Conservation (phyloP, 2,113 vertebrate species). For the Phainopepla nitens region DNA sequence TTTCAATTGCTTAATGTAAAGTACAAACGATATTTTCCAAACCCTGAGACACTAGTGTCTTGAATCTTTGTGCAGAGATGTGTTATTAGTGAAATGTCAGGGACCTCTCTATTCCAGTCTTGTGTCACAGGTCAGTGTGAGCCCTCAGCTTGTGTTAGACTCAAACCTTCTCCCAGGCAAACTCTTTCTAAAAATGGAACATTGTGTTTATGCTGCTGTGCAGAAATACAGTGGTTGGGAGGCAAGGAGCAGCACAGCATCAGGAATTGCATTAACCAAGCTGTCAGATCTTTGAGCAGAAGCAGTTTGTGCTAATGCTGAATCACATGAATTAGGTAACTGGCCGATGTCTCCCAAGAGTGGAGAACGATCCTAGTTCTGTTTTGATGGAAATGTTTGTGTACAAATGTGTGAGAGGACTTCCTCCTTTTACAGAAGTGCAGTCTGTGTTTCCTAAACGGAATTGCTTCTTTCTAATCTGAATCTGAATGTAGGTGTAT, state of each 20-base stretch:
- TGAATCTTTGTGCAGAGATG: not conserved
- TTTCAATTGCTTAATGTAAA: not conserved
- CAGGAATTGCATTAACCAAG: not conserved
- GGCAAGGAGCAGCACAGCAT: slow-evolving; percentile 5
- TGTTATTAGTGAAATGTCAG: not conserved
- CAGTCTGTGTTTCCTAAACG: not conserved
- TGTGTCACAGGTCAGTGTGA: not conserved
- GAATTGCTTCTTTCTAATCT: not conserved
- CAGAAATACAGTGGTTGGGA: not conserved
- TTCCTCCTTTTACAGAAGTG: not conserved
- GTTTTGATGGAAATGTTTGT: not conserved
- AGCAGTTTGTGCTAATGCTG: not conserved
- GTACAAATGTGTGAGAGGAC: not conserved
- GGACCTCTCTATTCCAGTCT: not conserved
- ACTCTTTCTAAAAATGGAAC: slow-evolving; percentile 48
- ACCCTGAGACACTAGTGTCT: not conserved
- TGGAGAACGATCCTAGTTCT: not conserved
- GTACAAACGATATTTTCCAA: not conserved
- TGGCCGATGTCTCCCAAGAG: not conserved
- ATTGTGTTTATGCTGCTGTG: not conserved
- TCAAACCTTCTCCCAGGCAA: slow-evolving; percentile 59
- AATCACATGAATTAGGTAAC: not conserved
- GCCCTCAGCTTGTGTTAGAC: slow-evolving; percentile 44
- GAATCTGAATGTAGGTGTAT: not conserved
- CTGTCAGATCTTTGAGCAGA: not conserved